Evolutionary conservation across 2,797 vertebrate genomes (phyloP).

Genomic region (Myotis daubentonii): DNA sequence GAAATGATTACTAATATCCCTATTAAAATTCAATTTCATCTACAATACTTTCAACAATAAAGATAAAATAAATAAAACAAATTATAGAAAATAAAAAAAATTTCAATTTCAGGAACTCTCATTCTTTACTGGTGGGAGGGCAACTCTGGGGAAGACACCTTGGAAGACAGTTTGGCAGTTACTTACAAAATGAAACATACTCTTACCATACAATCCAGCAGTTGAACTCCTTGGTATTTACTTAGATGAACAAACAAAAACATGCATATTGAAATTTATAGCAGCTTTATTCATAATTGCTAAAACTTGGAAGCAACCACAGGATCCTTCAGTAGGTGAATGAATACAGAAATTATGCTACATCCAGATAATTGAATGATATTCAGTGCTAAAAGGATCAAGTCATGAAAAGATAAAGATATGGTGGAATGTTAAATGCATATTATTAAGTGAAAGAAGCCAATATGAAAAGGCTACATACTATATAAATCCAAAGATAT

Average conservation of each 20-base stretch:
- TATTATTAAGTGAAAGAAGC: not conserved
- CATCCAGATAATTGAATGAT: not conserved
- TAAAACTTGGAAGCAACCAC: constrained; percentile 3
- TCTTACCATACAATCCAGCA: not conserved
- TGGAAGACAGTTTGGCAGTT: not conserved
- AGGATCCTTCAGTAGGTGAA: not conserved
- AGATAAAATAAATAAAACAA: too few species aligned
- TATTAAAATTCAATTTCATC: constrained; percentile 29
- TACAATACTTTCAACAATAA: too few species aligned
- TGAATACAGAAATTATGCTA: not conserved
- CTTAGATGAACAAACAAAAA: not conserved
- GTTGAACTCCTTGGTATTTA: not conserved
- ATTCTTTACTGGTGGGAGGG: not conserved
- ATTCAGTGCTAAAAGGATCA: not conserved
- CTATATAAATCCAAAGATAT: not conserved
- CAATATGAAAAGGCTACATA: not conserved
- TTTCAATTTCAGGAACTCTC: constrained; percentile 6
- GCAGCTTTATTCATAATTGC: not conserved
- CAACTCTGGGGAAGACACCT: not conserved
- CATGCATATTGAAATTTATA: not conserved
- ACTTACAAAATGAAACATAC: not conserved
- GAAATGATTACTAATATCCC: not conserved
- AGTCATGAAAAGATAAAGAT: not conserved
- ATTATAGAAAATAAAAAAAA: not conserved
- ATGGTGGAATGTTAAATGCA: not conserved